Base-by-base conservation (phyloP, 2,113 vertebrate species). In the Solea solea region DNA sequence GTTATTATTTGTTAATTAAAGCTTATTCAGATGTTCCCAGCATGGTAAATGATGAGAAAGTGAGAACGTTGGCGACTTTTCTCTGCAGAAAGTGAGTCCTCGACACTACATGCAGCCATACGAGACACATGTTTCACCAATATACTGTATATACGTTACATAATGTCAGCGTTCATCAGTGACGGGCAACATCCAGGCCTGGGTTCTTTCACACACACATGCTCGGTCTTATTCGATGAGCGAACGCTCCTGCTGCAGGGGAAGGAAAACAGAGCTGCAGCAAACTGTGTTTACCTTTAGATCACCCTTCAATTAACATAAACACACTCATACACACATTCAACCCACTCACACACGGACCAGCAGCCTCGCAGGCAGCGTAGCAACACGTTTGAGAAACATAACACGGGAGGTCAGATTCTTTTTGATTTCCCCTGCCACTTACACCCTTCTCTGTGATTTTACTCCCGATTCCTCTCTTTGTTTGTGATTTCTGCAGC, bases 201-300 rank as follows among this genome's bases (percentile, higher is more conserved):
- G 34, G 34, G 5, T 34, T 34, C 34, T 34, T 34, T 34, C 34
- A 34, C 34, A 34, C 34, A 34, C 34, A 34, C 34, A 4, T 34
- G 5, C 34, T 34, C 34, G 5, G 45, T 12, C 34, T 81, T 25
- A 74, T 62, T 54, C 25, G 3, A 44, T 80, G 83, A 84, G 71
- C 78, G 55, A 48, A 66, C 48, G 15, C 42, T 64, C 7, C 1
- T 21, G 34, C 28, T 41, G 28, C 21, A 69, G 69, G 56, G 21
- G 55, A 62, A 46, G 45, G 52, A 60, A 82, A 74, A 78, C 41
- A 65, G 21, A 64, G 69, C 76, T 39, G 60, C 40, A 70, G 51
- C 10, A 2, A 69, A 50, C 65, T 69, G 60, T 84, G 48, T 86
- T 79, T 74, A 82, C 69, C 13, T 76, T 50, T 52, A 16, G 41